Percentiles rank a stretch among this genome's conserved stretches.
These are phyloP conservation scores for Clinocottus analis DNA, from an alignment of 2,113 vertebrate genomes.

Conservation along the genomic window DNA sequence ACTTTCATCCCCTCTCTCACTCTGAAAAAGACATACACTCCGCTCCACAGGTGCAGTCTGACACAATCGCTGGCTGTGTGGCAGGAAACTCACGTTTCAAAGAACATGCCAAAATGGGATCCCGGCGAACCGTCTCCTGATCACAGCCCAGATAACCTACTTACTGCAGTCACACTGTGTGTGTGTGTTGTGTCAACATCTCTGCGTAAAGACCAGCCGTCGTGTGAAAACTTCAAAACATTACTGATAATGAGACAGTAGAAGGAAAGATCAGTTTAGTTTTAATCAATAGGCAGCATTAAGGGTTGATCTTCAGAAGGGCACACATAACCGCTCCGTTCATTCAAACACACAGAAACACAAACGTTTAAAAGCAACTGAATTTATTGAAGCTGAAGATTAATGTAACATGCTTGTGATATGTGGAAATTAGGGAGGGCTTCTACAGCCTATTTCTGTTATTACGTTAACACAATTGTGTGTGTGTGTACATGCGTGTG, in stretches of 20 bases:
- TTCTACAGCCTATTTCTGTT: not conserved
- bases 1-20: not conserved
- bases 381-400: slow-evolving; percentile 38
- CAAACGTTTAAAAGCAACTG: not conserved
- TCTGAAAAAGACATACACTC: not conserved
- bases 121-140: slow-evolving; percentile 5
- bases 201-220: not conserved
- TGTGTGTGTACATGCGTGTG: not conserved
- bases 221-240: slow-evolving; percentile 22
- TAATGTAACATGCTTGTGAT: slow-evolving; percentile 29
- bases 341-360: slow-evolving; percentile 22
- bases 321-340: not conserved
- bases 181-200: not conserved
- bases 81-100: slow-evolving; percentile 20
- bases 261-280: slow-evolving; percentile 8
- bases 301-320: not conserved
- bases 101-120: slow-evolving; percentile 13
- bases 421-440: slow-evolving; percentile 9
- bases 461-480: not conserved
- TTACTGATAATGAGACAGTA: slow-evolving; percentile 13
- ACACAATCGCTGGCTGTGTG: slow-evolving; percentile 6
- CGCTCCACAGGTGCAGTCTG: slow-evolving; percentile 34
- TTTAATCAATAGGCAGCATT: slow-evolving; percentile 1
- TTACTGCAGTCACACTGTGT: not conserved
- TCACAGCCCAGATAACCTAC: slow-evolving; percentile 21